Base-by-base conservation (phyloP, 2,888 invertebrate genomes). In the Poecilus cupreus region DNA sequence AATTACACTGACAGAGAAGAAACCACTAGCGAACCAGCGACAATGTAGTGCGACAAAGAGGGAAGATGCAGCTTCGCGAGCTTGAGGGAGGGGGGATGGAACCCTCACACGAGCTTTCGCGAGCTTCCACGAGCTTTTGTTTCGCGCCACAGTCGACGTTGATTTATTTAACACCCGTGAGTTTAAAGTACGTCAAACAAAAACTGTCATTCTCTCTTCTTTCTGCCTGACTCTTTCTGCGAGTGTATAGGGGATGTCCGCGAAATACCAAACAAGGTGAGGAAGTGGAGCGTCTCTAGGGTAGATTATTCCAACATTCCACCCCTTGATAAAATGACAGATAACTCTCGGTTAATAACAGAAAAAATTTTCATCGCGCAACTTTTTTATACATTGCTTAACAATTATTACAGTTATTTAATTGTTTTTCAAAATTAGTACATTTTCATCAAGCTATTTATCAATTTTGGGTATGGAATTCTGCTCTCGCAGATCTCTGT, bases 131-230 rank as follows among this genome's bases (percentile, higher is more conserved):
- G 77, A 60, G 77, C 77, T 77, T 77, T 77, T 77, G 77, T 77
- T 77, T 77, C 60, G 76, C 32, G 20, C 18, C 43, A 43, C 18
- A 32, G 76, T 24, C 26, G 77, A 77, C 77, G 77, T 77, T 77
- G 77, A 77, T 77, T 77, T 77, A 77, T 77, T 77, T 77, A 77
- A 54, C 77, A 77, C 77, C 57, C 77, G 72, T 49, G 72, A 46
- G 77, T 60, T 60, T 43, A 77, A 76, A 77, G 77, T 60, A 77
- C 37, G 60, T 39, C 77, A 77, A 77, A 77, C 77, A 77, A 77
- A 77, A 77, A 77, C 43, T 77, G 77, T 77, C 77, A 77, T 37
- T 60, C 46, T 20, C 18, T n/a, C 13, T 60, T 60, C 60, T 26
- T 24, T 60, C 26, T 24, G 11, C n/a, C 32, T n/a, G 26, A 60